Conservation (phyloP, 2,797 vertebrate species). For the Leuciscus waleckii region DNA sequence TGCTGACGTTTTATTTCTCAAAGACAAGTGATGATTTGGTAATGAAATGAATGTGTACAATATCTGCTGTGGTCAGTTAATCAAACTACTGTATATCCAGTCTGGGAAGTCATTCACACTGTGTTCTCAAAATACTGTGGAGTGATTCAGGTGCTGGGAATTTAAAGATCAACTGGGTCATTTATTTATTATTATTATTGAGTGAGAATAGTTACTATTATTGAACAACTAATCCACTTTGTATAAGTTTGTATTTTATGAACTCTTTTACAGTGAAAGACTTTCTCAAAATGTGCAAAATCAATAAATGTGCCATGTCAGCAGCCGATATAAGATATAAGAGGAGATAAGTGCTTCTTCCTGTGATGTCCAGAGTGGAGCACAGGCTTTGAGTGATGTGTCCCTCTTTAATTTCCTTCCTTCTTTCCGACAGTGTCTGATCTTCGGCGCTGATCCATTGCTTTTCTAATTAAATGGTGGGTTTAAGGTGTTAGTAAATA, state of each 20-base stretch:
- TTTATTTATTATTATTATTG: not conserved
- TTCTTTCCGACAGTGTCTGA: constrained; percentile 33
- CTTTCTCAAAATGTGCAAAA: constrained; percentile 43
- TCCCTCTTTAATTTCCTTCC: constrained; percentile 6
- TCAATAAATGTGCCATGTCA: constrained; percentile 27
- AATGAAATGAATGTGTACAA: not conserved
- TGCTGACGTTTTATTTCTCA: constrained; percentile 13
- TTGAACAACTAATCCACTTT: constrained; percentile 1
- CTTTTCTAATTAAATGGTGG: not conserved
- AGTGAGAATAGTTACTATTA: not conserved
- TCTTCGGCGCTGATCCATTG: constrained; percentile 7
- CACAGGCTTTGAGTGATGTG: constrained; percentile 23
- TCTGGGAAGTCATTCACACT: not conserved
- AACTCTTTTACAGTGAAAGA: constrained; percentile 26
- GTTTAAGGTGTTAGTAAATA: not conserved
- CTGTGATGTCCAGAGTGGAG: constrained; percentile 21
- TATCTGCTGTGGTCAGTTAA: not conserved
- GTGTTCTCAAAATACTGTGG: not conserved
- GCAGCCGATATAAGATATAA: not conserved
- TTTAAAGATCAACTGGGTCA: not conserved
- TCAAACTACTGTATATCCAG: not conserved
- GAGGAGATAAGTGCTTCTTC: constrained; percentile 29
- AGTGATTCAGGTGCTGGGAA: constrained; percentile 21
- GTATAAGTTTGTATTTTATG: not conserved
- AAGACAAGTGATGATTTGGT: not conserved